Base-by-base conservation (phyloP, 2,797 vertebrate species). In the Trichosurus vulpecula region DNA sequence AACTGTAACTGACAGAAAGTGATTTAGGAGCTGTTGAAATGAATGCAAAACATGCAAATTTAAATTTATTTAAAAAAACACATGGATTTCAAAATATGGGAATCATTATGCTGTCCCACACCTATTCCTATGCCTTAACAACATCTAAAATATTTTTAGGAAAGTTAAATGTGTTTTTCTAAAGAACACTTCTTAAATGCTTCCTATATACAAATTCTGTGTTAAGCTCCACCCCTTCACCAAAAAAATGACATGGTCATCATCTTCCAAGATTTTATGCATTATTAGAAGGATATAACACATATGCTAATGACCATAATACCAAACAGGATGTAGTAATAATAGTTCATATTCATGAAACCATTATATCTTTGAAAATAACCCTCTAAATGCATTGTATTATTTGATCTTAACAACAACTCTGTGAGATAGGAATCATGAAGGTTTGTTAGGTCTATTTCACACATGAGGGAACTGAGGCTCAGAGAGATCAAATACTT, bases 21-120 rank as follows among this genome's bases (percentile, higher is more conserved):
- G 35, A 94, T 91, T 35, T 91, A 95, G 52, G 95, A 81, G 93
- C 94, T 95, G 47, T 30, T 66, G 90, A 95, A 94, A 66, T 90
- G 41, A 95, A 56, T 91, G 0, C 13, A 56, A 92, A 95, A 96
- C 61, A 66, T 25, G 57, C 22, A 66, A 96, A 94, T 90, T 52
- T 53, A 95, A 66, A 6, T 94, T 92, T 93, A 94, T 56, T 97
- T 93, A 93, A 57, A 93, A 94, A 93, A 96, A 94, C 25, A 87
- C 51, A 27, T 53, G 52, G 87, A 90, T 90, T 95, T 95, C 96
- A 74, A 91, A 56, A 95, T 91, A 29, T 41, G 14, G 54, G 4
- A 19, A 27, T 47, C 41, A 47, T 8, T 87, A 51, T 87, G 51
- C 9, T 87, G 1, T 87, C 0, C 41, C 41, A 87, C 41, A 9